Conservation (phyloP, 2,888 invertebrate genomes). For the Conops quadrifasciatus region DNA sequence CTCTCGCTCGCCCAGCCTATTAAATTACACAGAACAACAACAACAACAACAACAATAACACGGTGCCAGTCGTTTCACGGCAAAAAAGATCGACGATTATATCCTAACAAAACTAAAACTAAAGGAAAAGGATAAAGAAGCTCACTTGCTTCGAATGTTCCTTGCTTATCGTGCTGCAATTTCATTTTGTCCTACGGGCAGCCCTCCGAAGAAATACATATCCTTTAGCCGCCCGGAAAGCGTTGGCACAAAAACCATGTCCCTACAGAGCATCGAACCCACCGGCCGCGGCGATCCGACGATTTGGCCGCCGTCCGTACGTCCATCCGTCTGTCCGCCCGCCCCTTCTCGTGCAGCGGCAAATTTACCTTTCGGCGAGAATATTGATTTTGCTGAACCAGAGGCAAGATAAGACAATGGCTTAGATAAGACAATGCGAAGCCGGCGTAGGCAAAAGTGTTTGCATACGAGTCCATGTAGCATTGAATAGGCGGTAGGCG, state of each 20-base stretch:
- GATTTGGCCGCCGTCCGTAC: neutral
- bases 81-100: neutral
- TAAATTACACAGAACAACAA: conserved; percentile 24
- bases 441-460: conserved; percentile 10
- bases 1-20: neutral
- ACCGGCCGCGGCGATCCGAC: neutral
- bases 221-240: neutral
- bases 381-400: conserved; percentile 26
- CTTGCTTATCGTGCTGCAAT: conserved; percentile 22
- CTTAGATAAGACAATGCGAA: neutral
- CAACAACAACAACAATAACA: neutral
- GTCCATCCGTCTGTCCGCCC: no score
- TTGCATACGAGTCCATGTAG: neutral
- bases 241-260: conserved; percentile 6
- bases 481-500: neutral
- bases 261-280: conserved; percentile 27
- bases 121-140: neutral
- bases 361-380: conserved; percentile 17
- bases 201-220: neutral
- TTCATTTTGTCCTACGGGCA: conserved; percentile 20
- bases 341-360: neutral
- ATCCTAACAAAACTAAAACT: neutral
- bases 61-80: no score
- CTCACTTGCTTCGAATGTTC: conserved; percentile 13
- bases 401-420: neutral